These are phyloP conservation scores for Ptychochromis oligacanthus DNA, from an alignment of 2,113 vertebrate genomes.

Conservation along the genomic window DNA sequence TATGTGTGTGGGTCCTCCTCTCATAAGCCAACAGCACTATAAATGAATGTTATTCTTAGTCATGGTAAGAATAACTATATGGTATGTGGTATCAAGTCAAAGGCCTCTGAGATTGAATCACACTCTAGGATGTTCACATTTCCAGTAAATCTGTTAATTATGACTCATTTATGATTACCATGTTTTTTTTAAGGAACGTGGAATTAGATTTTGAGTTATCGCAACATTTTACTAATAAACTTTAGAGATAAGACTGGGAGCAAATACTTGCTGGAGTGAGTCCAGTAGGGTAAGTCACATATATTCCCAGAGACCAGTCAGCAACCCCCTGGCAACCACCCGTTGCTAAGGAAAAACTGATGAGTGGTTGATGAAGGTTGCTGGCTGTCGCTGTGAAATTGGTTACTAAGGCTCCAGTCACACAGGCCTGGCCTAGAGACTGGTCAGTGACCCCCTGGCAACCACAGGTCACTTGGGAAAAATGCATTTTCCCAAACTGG, in stretches of 20 bases:
- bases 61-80: neutral
- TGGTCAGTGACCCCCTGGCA: too few relatives aligned
- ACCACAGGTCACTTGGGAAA: too few relatives aligned
- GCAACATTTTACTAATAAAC: neutral
- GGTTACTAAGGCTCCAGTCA: too few relatives aligned
- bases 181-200: neutral
- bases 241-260: neutral
- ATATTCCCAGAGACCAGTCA: too few relatives aligned
- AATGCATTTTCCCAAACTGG: too few relatives aligned
- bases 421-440: too few relatives aligned
- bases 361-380: neutral
- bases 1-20: neutral
- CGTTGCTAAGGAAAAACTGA: neutral
- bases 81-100: constrained; percentile 25
- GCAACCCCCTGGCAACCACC: neutral
- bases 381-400: too few relatives aligned
- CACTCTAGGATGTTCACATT: neutral
- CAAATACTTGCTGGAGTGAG: neutral
- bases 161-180: too few relatives aligned
- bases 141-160: too few relatives aligned
- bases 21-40: constrained; percentile 39
- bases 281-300: neutral
- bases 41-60: constrained; percentile 38
- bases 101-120: neutral
- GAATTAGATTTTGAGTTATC: too few relatives aligned